A percentile compares a stretch with the other conserved stretches of the same genome.
These are phyloP conservation scores for Ovibos moschatus DNA, from an alignment of 2,113 vertebrate genomes.

Conservation along the genomic window DNA sequence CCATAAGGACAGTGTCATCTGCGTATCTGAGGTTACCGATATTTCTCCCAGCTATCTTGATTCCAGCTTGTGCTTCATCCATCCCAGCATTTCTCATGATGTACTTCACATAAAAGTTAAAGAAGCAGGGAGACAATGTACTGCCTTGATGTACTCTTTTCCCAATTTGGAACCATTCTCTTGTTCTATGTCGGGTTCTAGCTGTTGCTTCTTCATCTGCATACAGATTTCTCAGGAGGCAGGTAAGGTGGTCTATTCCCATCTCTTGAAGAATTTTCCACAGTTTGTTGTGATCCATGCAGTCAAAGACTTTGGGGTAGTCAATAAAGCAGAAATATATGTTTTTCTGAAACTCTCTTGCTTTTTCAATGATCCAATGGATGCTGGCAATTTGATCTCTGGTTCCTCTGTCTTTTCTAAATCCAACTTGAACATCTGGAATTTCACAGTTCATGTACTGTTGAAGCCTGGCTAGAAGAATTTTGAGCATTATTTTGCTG, in stretches of 20 bases:
- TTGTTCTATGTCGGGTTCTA: neutral
- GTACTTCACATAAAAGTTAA: neutral
- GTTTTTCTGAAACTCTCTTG: neutral
- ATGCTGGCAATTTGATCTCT: neutral
- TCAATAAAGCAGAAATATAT: neutral
- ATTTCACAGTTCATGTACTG: neutral
- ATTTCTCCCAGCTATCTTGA: neutral
- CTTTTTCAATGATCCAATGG: neutral
- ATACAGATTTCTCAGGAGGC: neutral
- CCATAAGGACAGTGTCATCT: neutral
- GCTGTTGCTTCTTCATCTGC: neutral
- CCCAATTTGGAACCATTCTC: neutral
- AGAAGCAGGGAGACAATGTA: neutral
- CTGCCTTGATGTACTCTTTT: neutral
- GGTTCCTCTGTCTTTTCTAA: neutral
- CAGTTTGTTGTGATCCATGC: neutral
- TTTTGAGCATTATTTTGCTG: neutral
- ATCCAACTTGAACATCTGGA: neutral
- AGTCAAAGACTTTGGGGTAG: neutral
- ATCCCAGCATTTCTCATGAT: neutral
- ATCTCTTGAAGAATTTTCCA: neutral
- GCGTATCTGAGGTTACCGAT: neutral
- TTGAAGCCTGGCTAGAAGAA: neutral
- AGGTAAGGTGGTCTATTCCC: neutral
- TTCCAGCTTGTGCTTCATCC: neutral